Evolutionary conservation across 2,797 vertebrate genomes (phyloP), one percentile per base, ranked within the genome.

Genomic region (Lepus townsendii): DNA sequence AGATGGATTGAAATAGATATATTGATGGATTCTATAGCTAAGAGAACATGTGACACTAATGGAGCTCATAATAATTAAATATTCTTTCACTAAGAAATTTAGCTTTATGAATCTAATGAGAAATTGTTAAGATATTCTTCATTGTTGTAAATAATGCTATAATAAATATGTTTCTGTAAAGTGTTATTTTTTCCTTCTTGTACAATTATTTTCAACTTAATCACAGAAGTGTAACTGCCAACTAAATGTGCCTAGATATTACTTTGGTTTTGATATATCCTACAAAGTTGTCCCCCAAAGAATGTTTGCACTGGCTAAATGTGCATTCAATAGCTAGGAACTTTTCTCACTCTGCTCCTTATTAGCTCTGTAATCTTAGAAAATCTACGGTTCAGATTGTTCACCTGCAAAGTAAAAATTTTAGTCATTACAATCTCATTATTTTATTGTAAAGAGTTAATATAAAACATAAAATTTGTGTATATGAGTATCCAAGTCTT

Each of bases 161-260:
- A 92, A 66, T 62, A 89, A 60, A 76, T 14, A 63, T 50, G 0
- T 52, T 32, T 79, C 24, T 10, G 65, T 76, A 77, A 13, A 16
- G 76, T 72, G 1, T 50, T 38, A 66, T 17, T 80, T 76, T 66
- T 66, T n/a, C 78, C 5, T 24, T 65, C 12, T 6, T 84, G 7
- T 60, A 84, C 83, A 91, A 83, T 96, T 79, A 7, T 8, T 87
- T 85, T 88, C 6, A 54, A 54, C 42, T 83, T 79, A 91, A 54
- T 38, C 38, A 82, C 4, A 69, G 13, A 65, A 91, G 4, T 83
- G 0, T 12, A 86, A 38, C 83, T 52, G n/a, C 9, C 14, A 76
- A 30, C 10, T 68, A 13, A 72, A 6, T 32, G 2, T 62, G 20
- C 57, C 1, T 52, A 79, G 27, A 57, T 12, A 42, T 30, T 82